Percentiles rank a stretch among this genome's conserved stretches.
Conservation (phyloP, 1,140 invertebrate genomes). For the Papilio xuthus region DNA sequence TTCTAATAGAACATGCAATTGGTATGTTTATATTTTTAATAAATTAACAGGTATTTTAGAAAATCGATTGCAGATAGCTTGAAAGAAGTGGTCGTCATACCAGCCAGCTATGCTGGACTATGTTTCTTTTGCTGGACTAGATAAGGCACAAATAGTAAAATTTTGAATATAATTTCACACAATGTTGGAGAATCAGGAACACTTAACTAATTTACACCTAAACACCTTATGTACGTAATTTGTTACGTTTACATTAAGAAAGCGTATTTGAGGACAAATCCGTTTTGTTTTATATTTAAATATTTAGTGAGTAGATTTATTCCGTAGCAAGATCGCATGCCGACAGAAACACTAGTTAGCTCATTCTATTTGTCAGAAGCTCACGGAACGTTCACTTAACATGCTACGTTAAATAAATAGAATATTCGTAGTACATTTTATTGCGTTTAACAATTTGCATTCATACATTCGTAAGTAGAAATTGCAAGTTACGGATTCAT, state of each 20-base stretch:
- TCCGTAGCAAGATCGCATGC: slow-evolving; percentile 20
- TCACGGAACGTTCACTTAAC: background rate
- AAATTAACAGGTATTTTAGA: too few relatives aligned
- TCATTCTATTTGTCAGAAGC: slow-evolving; percentile 27
- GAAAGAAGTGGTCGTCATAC: too few relatives aligned
- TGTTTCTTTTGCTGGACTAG: too few relatives aligned
- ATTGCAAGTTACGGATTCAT: background rate
- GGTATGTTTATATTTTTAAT: too few relatives aligned
- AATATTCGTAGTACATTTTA: slow-evolving; percentile 18
- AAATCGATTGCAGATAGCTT: too few relatives aligned
- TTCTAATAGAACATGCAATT: too few relatives aligned
- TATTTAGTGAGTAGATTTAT: slow-evolving; percentile 12
- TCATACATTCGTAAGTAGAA: slow-evolving; percentile 6
- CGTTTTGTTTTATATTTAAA: slow-evolving; percentile 8
- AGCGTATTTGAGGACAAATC: background rate
- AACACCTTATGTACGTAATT: background rate
- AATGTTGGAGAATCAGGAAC: background rate
- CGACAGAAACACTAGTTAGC: slow-evolving; percentile 27
- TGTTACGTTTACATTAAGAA: background rate
- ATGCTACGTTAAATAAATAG: slow-evolving; percentile 18
- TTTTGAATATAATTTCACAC: too few relatives aligned
- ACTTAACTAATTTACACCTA: background rate
- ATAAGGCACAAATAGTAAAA: too few relatives aligned
- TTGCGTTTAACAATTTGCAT: slow-evolving; percentile 6
- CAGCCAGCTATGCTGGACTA: too few relatives aligned